Evolutionary conservation across 2,113 vertebrate genomes (phyloP), one percentile per base, ranked within the genome.

Genomic region (Leptobrachium leishanense): DNA sequence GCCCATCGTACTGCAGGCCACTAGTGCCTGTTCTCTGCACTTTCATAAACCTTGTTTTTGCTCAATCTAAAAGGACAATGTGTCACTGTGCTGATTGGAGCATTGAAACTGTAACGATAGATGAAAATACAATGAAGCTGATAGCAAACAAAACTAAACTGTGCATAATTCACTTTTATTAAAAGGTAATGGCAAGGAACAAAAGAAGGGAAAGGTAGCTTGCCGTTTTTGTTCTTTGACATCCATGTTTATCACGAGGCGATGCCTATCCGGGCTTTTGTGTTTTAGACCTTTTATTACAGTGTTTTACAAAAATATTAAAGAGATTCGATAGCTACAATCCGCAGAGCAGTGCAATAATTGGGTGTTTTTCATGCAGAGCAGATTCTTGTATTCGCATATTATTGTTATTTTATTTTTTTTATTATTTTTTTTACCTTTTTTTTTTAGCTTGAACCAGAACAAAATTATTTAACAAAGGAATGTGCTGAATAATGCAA

Each of bases 401-500:
- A 43, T 74, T 79, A 57, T 79, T 54, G 11, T 53, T 53, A 53
- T 31, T 31, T 31, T 31, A 31, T 31, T 31, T 31, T 31, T 31
- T 31, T 31, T 31, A 31, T 31, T 31, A 31, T 31, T 31, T 31
- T 57, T 57, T 13, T 59, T 59, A 59, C 13, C 13, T 59, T 59
- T 59, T 59, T 59, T 79, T 73, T 73, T 42, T 41, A 70, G 70
- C 68, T 66, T 73, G 77, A 65, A 72, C 77, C 31, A 55, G 69
- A 72, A 67, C 71, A 80, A 64, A 80, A 74, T 74, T 67, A 68
- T 74, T 68, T 74, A 57, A 68, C 71, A 80, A 74, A 62, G 78
- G 78, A 80, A 80, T 80, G 78, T 80, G 78, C 78, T 80, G 78
- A 74, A 80, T 80, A 74, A 80, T 43, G 64, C 62, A 80, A 80